phyloP scores from a whole-genome alignment of 2,888 invertebrate species.

The Teleogryllus oceanicus region DNA sequence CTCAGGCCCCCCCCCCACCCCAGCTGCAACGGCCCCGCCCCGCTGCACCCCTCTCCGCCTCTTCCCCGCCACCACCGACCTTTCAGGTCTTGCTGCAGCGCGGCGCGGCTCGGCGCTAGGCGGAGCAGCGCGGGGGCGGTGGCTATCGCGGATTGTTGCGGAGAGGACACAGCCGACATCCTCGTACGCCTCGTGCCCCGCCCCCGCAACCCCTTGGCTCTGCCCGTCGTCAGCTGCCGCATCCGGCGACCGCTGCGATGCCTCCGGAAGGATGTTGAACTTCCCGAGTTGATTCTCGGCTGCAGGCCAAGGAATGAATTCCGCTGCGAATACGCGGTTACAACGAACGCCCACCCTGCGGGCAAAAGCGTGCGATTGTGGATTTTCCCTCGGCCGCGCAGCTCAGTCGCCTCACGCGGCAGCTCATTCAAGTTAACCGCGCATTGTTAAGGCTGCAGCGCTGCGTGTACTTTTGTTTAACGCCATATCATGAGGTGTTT shows the following conservation, averaged over 20 bases:
- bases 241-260: background rate
- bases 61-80: background rate
- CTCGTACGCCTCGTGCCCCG: background rate
- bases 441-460: no score
- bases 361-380: no score
- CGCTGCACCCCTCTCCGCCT: background rate
- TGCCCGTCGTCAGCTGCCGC: background rate
- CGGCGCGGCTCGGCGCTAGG: background rate
- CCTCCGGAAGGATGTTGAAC: constrained; percentile 9
- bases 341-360: no score
- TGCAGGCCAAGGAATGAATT: background rate
- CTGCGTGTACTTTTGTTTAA: no score
- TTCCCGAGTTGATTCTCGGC: constrained; percentile 18
- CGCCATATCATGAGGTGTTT: no score
- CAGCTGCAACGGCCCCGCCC: background rate
- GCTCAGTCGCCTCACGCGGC: no score
- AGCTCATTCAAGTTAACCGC: no score
- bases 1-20: background rate
- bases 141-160: constrained; percentile 18
- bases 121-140: background rate
- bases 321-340: background rate
- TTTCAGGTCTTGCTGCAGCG: background rate
- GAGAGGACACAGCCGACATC: background rate
- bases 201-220: background rate
- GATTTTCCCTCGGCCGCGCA: no score